Evolutionary conservation across 2,113 vertebrate genomes (phyloP).

Genomic region (Epinephelus moara): DNA sequence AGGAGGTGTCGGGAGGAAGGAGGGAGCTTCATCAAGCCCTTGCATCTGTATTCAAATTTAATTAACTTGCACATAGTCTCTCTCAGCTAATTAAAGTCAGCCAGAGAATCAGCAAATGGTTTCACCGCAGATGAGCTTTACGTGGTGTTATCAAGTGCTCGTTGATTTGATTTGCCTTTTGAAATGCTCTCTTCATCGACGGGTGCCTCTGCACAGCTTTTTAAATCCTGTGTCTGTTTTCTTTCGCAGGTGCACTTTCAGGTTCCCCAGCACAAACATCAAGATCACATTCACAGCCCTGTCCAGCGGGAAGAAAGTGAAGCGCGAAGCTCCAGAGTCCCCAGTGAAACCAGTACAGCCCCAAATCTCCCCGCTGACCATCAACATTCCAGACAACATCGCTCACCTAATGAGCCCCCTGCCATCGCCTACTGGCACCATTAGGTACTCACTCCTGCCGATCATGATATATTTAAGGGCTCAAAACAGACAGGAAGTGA

Average conservation of each 20-base stretch:
- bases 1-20: background rate
- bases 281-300: constrained; percentile 98
- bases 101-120: fast-evolving
- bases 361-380: constrained; percentile 96
- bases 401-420: constrained; percentile 97
- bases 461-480: background rate
- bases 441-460: constrained; percentile 87
- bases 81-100: constrained; percentile 27
- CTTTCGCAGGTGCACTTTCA: constrained; percentile 93
- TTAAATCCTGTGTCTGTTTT: background rate
- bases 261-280: constrained; percentile 99
- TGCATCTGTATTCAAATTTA: constrained; percentile 17
- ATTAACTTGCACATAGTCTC: constrained; percentile 8
- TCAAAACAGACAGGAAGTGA: background rate
- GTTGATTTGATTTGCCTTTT: background rate
- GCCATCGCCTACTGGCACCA: constrained; percentile 97
- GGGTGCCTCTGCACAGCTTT: background rate
- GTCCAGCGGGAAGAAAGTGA: constrained; percentile 90
- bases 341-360: constrained; percentile 94
- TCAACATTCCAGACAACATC: constrained; percentile 99
- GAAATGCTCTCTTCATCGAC: background rate
- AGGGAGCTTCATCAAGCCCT: background rate
- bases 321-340: constrained; percentile 91
- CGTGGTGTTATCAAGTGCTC: background rate
- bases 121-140: background rate